Conservation (phyloP, 2,888 invertebrate species). For the Lasioglossum villosulum region DNA sequence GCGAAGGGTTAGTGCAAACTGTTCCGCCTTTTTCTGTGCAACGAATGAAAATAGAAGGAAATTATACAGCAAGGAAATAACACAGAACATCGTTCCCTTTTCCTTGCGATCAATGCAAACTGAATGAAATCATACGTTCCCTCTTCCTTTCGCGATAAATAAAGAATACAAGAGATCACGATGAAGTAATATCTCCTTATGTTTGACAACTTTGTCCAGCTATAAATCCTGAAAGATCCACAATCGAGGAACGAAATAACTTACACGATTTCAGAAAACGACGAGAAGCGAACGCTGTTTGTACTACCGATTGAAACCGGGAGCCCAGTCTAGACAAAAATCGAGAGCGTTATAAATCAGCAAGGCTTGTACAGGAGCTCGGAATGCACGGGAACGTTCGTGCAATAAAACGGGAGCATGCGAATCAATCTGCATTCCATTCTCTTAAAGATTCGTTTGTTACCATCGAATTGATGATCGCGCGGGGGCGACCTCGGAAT, state of each 20-base stretch:
- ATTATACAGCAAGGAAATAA: neutral
- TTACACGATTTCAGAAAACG: neutral
- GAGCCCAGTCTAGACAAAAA: neutral
- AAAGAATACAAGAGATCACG: neutral
- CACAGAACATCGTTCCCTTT: neutral
- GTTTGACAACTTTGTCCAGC: neutral
- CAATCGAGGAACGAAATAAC: neutral
- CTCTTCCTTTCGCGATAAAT: neutral
- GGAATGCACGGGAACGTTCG: neutral
- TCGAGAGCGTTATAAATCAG: neutral
- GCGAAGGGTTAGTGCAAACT: neutral
- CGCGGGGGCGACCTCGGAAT: constrained; percentile 33
- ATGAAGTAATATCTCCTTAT: neutral
- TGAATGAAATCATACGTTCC: neutral
- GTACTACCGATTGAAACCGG: neutral
- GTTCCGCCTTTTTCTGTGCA: neutral
- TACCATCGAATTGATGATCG: neutral
- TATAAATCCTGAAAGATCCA: neutral
- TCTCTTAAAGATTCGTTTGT: constrained; percentile 10
- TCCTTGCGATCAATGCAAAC: neutral
- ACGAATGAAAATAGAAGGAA: neutral
- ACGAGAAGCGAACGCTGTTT: neutral
- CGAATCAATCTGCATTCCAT: neutral
- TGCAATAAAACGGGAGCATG: neutral
- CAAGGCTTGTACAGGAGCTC: neutral